Conservation (phyloP, 1,140 invertebrate species). For the Calephelis nemesis region DNA sequence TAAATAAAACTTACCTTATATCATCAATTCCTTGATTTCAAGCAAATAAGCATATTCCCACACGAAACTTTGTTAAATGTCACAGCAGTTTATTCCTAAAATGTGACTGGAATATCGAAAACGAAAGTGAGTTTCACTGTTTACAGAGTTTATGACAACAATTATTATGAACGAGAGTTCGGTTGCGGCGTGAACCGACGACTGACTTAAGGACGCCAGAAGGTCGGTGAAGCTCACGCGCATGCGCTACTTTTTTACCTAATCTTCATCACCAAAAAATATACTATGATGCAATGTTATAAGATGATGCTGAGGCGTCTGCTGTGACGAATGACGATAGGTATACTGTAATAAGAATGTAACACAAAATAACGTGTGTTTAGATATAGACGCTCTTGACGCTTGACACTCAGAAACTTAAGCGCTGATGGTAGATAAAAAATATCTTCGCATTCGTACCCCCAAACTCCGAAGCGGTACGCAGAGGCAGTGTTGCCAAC, state of each 20-base stretch:
- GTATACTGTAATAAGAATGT: too few species aligned
- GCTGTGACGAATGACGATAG: too few species aligned
- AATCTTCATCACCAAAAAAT: constrained; percentile 4
- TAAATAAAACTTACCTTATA: background rate
- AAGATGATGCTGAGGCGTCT: too few species aligned
- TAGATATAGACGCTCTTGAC: too few species aligned
- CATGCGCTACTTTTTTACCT: constrained; percentile 43
- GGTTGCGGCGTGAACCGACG: constrained; percentile 49
- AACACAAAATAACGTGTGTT: too few species aligned
- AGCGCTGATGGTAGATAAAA: too few species aligned
- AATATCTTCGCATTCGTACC: too few species aligned
- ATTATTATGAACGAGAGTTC: constrained; percentile 48
- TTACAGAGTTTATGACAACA: constrained; percentile 29
- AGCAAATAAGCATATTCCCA: background rate
- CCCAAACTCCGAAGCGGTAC: too few species aligned
- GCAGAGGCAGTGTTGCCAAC: too few species aligned
- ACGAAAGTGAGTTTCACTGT: constrained; percentile 43
- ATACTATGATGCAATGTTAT: constrained; percentile 1
- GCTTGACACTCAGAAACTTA: too few species aligned
- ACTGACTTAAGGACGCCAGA: constrained; percentile 68
- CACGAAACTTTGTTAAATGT: background rate
- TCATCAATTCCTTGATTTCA: background rate
- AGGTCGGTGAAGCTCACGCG: constrained; percentile 59
- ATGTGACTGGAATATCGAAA: constrained; percentile 37
- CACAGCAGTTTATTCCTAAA: background rate